Evolutionary conservation across 2,888 invertebrate genomes (phyloP), one percentile per base, ranked within the genome.

Genomic region (Helobdella robusta): DNA sequence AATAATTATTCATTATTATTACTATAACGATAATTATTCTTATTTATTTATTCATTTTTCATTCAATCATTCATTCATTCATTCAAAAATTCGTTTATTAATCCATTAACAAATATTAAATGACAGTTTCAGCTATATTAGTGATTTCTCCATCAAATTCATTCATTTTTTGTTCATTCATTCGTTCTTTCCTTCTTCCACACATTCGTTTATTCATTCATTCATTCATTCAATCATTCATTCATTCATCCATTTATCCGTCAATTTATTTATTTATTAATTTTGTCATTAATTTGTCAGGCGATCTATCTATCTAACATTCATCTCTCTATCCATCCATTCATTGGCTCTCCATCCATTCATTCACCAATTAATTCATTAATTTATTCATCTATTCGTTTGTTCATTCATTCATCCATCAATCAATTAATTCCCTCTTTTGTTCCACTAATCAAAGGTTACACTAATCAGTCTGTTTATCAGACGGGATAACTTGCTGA

Each of bases 181-280:
- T 30, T 25, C 56, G 30, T 30, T 28, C 56, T 28, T 30, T 25
- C 56, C 23, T 30, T 28, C 25, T 28, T 30, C 32, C 56, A 56
- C 28, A 4, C 56, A 56, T 30, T 25, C 56, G 30, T 30, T 25
- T 30, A 56, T 30, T 28, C 56, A 56, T 30, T 28, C 56, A 56
- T 30, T 5, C 56, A 25, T 30, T 25, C 56, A 56, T 30, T 28
- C 25, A 56, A n/a, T 28, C 56, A 56, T 30, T 28, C 56, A 56
- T 30, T 25, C 56, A 56, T n/a, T 40, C 44, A 40, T n/a, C n/a
- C 44, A 40, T n/a, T 40, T n/a, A 56, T 30, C n/a, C 25, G 30
- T 30, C 32, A 4, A 15, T n/a, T 28, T 4, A 56, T 6, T 28
- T 30, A 56, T 30, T 25, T 4, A 56, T 30, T 25, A 4, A 15